phyloP scores from a whole-genome alignment of 2,113 vertebrate genomes.

The Anoplopoma fimbria region DNA sequence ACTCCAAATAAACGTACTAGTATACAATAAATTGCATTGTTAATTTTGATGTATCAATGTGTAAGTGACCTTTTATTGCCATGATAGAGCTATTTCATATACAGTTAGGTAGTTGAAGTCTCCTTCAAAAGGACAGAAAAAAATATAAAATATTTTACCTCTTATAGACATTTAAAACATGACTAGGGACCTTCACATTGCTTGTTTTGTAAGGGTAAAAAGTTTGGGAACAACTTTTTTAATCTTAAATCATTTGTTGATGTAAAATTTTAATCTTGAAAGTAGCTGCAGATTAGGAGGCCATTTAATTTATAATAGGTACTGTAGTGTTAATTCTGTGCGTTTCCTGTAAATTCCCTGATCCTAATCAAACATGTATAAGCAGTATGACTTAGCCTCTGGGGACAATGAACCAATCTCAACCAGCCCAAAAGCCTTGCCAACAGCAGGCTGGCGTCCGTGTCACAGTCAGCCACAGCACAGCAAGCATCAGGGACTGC shows the following conservation, averaged over 20 bases:
- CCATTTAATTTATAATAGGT: neutral
- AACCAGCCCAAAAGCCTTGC: slow-evolving; percentile 16
- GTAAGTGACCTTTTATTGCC: no score
- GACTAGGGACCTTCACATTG: no score
- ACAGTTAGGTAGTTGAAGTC: no score
- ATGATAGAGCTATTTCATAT: no score
- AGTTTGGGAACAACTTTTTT: neutral
- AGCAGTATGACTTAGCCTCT: slow-evolving; percentile 1
- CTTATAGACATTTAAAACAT: no score
- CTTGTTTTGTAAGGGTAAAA: neutral
- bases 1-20: no score
- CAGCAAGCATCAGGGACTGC: slow-evolving; percentile 52
- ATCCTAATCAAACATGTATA: slow-evolving; percentile 10
- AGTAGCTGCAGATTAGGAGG: no score
- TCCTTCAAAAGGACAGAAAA: no score
- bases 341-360: neutral
- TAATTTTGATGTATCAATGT: no score
- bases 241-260: neutral
- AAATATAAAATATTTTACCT: no score
- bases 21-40: no score
- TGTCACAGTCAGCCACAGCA: slow-evolving; percentile 22
- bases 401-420: slow-evolving; percentile 28
- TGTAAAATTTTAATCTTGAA: no score
- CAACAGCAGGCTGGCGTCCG: slow-evolving; percentile 16
- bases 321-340: neutral